Percentiles rank a stretch among this genome's conserved stretches.
phyloP scores from a whole-genome alignment of 2,797 vertebrate species.

The Falco novaeseelandiae region DNA sequence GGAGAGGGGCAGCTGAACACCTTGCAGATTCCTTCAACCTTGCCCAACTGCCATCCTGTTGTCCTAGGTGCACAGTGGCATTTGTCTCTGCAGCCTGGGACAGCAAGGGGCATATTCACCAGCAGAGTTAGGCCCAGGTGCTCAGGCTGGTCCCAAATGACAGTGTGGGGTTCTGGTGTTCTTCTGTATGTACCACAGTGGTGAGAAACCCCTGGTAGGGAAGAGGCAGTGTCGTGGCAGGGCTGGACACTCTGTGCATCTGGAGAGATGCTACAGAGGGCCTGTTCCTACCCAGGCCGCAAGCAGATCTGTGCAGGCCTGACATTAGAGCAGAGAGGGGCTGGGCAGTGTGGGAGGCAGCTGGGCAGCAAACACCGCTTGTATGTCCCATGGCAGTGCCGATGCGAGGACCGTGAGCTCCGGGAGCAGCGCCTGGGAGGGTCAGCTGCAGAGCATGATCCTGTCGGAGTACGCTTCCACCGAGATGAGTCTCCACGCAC shows the following conservation, averaged over 20 bases:
- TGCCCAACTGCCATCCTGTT: background rate
- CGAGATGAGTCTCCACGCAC: conserved; percentile 97
- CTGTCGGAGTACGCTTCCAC: conserved; percentile 96
- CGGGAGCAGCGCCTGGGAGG: conserved; percentile 96
- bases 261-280: background rate
- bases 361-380: background rate
- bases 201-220: background rate
- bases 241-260: background rate
- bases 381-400: conserved; percentile 74
- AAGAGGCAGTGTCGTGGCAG: background rate
- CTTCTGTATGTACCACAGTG: background rate
- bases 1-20: background rate
- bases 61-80: background rate
- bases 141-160: background rate
- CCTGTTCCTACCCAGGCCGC: background rate
- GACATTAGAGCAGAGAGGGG: background rate
- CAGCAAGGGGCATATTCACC: background rate
- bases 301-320: background rate
- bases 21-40: background rate
- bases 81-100: background rate
- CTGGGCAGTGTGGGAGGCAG: background rate
- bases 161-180: background rate
- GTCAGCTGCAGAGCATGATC: conserved; percentile 92
- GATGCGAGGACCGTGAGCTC: conserved; percentile 92
- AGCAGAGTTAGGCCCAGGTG: background rate